Evolutionary conservation across 2,797 vertebrate genomes (phyloP).

Genomic region (Chrysocyon brachyurus): DNA sequence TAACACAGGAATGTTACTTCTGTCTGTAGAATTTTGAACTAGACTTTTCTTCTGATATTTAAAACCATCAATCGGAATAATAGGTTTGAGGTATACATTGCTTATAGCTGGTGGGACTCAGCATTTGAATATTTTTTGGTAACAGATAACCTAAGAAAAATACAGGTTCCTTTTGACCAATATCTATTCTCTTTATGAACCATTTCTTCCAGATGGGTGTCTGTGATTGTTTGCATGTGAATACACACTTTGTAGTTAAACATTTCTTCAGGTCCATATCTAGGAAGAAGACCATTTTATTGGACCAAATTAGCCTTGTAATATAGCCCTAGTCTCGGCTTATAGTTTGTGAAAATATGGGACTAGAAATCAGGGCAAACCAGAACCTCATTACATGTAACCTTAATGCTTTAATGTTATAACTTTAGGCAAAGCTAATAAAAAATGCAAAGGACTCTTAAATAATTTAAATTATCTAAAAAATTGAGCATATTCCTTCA

Average conservation of each 20-base stretch:
- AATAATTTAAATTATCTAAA: slow-evolving; percentile 87
- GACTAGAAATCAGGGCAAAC: slow-evolving; percentile 65
- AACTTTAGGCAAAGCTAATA: slow-evolving; percentile 86
- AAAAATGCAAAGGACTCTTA: slow-evolving; percentile 84
- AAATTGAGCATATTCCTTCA: slow-evolving; percentile 84
- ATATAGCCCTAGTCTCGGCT: slow-evolving; percentile 3
- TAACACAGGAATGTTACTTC: neutral
- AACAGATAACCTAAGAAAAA: neutral
- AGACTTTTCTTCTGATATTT: neutral
- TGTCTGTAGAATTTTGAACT: slow-evolving; percentile 29
- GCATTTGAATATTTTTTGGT: neutral
- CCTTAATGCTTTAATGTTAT: slow-evolving; percentile 81
- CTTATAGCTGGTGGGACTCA: neutral
- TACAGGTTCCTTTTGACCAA: neutral
- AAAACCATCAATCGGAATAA: neutral
- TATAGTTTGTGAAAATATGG: slow-evolving; percentile 71
- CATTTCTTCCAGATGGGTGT: neutral
- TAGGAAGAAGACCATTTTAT: slow-evolving; percentile 12
- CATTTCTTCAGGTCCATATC: neutral
- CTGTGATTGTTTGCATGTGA: neutral
- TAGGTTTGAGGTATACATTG: neutral
- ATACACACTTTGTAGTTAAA: neutral
- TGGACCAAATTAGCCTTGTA: slow-evolving; percentile 30
- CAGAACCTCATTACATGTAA: slow-evolving; percentile 76
- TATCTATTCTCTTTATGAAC: neutral